A percentile compares a stretch with the other conserved stretches of the same genome.
Conservation (phyloP, 2,888 invertebrate species). For the Eristalis tenax region DNA sequence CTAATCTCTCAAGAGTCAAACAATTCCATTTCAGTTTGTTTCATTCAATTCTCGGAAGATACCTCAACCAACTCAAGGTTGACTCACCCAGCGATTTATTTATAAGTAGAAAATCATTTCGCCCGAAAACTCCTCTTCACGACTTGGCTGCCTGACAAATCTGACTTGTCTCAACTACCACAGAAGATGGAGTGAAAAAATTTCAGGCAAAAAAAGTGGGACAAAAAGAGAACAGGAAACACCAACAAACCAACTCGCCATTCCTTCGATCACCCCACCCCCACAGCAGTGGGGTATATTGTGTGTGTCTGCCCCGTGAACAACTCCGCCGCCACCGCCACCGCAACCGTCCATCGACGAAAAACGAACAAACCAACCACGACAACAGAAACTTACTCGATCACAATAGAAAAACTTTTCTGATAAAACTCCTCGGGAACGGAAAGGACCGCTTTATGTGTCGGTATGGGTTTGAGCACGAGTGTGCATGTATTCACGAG, state of each 20-base stretch:
- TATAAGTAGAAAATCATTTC: conserved; percentile 55
- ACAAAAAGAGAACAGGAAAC: conserved; percentile 3
- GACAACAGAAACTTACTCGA: conserved; percentile 68
- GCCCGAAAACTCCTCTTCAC: conserved; percentile 37
- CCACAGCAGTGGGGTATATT: not conserved
- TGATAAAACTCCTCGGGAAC: conserved; percentile 68
- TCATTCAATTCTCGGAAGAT: conserved; percentile 25
- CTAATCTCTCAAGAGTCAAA: not conserved
- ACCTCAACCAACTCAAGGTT: not conserved
- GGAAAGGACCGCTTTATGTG: conserved; percentile 67
- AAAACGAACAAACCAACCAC: conserved; percentile 58
- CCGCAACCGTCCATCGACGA: conserved; percentile 18
- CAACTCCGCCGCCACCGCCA: conserved; percentile 39
- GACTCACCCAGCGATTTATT: not conserved
- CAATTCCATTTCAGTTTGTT: not conserved
- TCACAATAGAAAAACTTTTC: conserved; percentile 72
- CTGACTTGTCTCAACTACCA: conserved; percentile 60
- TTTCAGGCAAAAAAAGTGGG: not conserved
- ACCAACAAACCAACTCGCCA: not conserved
- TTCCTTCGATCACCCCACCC: not conserved
- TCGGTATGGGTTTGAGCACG: not conserved
- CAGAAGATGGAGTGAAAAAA: conserved; percentile 34
- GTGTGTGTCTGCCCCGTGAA: not conserved
- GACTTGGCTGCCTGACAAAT: conserved; percentile 65
- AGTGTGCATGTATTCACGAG: not conserved